Evolutionary conservation across 2,113 vertebrate genomes (phyloP).

Genomic region (Aviceda subcristata): DNA sequence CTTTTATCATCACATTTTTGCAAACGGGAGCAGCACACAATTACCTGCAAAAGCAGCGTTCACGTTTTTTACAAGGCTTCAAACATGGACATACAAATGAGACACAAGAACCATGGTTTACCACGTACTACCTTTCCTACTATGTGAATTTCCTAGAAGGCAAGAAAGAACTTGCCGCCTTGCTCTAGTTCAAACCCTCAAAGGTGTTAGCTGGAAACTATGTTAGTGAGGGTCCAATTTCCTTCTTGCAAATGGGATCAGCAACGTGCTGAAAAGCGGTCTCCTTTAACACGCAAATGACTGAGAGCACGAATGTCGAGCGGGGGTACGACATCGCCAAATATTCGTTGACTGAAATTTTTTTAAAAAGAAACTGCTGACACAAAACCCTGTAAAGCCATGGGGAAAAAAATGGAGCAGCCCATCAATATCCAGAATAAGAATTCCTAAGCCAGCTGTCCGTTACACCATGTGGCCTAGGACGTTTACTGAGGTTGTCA

Average conservation of each 20-base stretch:
- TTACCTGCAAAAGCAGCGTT: not conserved
- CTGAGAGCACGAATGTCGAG: not conserved
- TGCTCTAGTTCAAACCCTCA: not conserved
- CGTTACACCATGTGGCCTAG: not conserved
- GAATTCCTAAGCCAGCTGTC: not conserved
- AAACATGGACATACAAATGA: not conserved
- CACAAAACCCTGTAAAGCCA: not conserved
- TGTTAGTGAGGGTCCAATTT: not conserved
- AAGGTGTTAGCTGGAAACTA: not conserved
- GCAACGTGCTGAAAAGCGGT: not conserved
- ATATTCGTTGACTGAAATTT: not conserved
- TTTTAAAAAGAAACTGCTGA: not conserved
- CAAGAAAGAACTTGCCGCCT: not conserved
- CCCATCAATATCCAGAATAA: not conserved
- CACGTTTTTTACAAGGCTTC: not conserved
- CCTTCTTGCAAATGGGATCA: not conserved
- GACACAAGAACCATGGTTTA: not conserved
- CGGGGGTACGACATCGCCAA: not conserved
- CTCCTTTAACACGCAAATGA: conserved; percentile 7
- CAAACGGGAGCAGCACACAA: not conserved
- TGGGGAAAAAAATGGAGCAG: not conserved
- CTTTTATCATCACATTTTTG: not conserved
- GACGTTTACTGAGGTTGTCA: not conserved
- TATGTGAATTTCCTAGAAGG: not conserved
- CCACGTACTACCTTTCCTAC: not conserved